Percentiles rank a stretch among this genome's conserved stretches.
phyloP scores from a whole-genome alignment of 2,113 vertebrate genomes.

The Typhlomys cinereus region DNA sequence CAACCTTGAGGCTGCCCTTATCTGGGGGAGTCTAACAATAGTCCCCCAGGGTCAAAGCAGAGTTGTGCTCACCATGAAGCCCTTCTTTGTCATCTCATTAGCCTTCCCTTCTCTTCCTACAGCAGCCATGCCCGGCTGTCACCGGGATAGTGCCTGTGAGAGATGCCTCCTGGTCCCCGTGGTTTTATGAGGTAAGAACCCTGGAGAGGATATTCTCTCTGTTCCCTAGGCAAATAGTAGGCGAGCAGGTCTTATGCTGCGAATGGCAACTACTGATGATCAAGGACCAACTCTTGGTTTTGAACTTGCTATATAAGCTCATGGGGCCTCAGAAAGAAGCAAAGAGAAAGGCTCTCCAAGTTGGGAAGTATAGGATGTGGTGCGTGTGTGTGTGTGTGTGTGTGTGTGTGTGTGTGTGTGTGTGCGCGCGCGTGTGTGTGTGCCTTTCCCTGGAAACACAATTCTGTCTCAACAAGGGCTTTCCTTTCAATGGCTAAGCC shows the following conservation, averaged over 20 bases:
- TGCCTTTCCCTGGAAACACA: background rate
- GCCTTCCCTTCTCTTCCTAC: background rate
- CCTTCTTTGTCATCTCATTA: conserved; percentile 10
- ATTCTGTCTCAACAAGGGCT: background rate
- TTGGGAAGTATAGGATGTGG: background rate
- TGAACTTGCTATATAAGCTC: conserved; percentile 62
- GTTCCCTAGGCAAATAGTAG: background rate
- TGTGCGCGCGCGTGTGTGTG: background rate
- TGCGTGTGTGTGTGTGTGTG: background rate
- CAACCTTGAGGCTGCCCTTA: background rate
- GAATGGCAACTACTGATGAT: conserved; percentile 64
- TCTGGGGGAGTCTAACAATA: conserved; percentile 25
- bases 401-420: background rate
- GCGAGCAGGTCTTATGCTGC: conserved; percentile 50
- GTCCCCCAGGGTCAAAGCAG: background rate
- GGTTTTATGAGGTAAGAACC: background rate
- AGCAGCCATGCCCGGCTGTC: background rate
- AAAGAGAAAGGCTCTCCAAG: conserved; percentile 21
- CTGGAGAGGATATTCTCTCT: conserved; percentile 42
- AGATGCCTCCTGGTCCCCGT: background rate
- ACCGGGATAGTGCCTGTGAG: conserved; percentile 15
- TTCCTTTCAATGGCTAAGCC: conserved; percentile 41
- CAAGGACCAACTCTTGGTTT: conserved; percentile 60
- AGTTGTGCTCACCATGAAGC: conserved; percentile 6
- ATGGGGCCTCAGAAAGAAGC: conserved; percentile 48